These are phyloP conservation scores for Semaprochilodus insignis DNA, from an alignment of 2,797 vertebrate genomes.

Conservation along the genomic window DNA sequence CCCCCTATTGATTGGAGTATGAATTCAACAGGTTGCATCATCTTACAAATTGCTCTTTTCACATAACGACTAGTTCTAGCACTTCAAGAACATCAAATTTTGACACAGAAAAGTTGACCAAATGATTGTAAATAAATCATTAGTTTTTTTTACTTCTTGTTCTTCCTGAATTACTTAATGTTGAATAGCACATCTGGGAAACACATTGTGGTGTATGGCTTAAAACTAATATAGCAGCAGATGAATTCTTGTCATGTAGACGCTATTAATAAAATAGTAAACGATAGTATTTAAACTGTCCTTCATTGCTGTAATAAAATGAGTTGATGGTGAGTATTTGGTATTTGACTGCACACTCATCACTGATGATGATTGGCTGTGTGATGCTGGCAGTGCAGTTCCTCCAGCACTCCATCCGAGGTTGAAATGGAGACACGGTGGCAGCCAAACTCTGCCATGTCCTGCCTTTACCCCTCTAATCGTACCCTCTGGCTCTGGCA, in stretches of 20 bases:
- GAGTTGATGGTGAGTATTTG: background rate
- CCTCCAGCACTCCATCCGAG: background rate
- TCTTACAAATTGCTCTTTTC: no score
- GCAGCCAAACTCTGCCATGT: slow-evolving; percentile 42
- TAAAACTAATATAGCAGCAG: background rate
- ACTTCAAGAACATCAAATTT: no score
- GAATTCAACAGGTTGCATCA: no score
- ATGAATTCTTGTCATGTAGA: background rate
- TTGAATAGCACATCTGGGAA: no score
- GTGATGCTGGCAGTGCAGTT: background rate
- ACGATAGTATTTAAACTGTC: background rate
- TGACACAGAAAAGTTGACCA: no score
- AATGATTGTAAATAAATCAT: no score
- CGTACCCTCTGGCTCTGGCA: slow-evolving; percentile 18
- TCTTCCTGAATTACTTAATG: no score
- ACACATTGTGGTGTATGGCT: background rate
- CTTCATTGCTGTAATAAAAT: background rate
- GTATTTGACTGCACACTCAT: background rate
- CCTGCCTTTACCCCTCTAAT: slow-evolving; percentile 53
- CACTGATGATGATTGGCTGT: background rate
- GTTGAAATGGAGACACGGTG: slow-evolving; percentile 34
- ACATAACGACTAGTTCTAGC: no score
- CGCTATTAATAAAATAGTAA: background rate
- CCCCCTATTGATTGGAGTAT: no score
- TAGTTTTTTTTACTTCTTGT: no score